Conservation (phyloP, 1,140 invertebrate genomes). For the Drosophila ohnishii region DNA sequence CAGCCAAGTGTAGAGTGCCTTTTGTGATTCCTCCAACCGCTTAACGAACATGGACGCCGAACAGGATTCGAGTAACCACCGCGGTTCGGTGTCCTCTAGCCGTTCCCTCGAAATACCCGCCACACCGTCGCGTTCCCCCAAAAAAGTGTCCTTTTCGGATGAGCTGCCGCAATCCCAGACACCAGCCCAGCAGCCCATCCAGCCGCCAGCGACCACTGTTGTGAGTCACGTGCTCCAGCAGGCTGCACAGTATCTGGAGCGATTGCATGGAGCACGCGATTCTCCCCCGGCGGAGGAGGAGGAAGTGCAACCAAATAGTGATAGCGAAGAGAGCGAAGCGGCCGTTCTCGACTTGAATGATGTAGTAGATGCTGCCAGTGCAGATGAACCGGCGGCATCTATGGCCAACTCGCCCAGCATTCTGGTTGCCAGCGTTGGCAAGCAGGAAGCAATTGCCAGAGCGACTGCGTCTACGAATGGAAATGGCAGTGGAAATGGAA, state of each 20-base stretch:
- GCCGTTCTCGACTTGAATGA: slow-evolving; percentile 57
- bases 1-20: slow-evolving; percentile 3
- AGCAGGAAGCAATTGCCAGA: slow-evolving; percentile 57
- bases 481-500: slow-evolving; percentile 25
- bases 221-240: slow-evolving; percentile 77
- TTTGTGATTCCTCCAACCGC: slow-evolving; percentile 8
- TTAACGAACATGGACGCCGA: slow-evolving; percentile 48
- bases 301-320: slow-evolving; percentile 18
- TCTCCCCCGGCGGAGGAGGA: slow-evolving; percentile 7
- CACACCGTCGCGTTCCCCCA: slow-evolving; percentile 78
- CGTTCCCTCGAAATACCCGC: slow-evolving; percentile 74
- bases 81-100: slow-evolving; percentile 78
- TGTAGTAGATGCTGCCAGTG: slow-evolving; percentile 6
- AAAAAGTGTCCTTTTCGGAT: slow-evolving; percentile 81
- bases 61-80: slow-evolving; percentile 63
- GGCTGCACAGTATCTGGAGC: slow-evolving; percentile 77
- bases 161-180: slow-evolving; percentile 62
- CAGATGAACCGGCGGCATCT: slow-evolving; percentile 26
- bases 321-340: slow-evolving; percentile 15
- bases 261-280: slow-evolving; percentile 72
- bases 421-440: slow-evolving; percentile 57
- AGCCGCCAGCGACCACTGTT: slow-evolving; percentile 37
- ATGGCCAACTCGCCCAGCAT: slow-evolving; percentile 64
- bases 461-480: slow-evolving; percentile 2
- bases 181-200: slow-evolving; percentile 27